Base-by-base conservation (phyloP, 1,140 invertebrate species). In the Drosophila obscura region DNA sequence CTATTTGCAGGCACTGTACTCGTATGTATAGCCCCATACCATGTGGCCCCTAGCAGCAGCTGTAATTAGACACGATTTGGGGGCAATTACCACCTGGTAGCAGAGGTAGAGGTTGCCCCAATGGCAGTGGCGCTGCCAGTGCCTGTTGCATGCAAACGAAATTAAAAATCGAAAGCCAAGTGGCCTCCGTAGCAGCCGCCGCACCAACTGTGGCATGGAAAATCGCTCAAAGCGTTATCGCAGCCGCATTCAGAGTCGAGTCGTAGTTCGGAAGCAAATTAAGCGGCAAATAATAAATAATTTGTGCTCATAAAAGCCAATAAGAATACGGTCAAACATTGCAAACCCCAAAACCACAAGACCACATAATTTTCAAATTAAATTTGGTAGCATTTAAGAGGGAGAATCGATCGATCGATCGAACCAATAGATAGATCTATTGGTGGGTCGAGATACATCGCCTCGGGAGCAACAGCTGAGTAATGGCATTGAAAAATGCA, bases 401-500 rank as follows among this genome's bases (percentile, higher is more conserved):
- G n/a, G 51, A 80, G 79, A 83, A 83, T 83, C 63, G 43, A 64
- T 45, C 28, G 67, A 43, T 31, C 55, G 15, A 1, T 39, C 9
- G 11, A 39, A 4, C 35, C 35, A 28, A 28, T 7, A 28, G 35
- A 11, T 39, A 39, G 35, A 39, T 39, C 9, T 11, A 13, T 58
- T 45, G 51, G 28, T 62, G 24, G 43, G 31, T 48, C 43, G 31
- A 50, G 31, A 66, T 62, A 52, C 2, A 39, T 13, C 51, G 56
- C 77, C 63, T 67, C 63, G 60, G 69, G 73, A 69, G 26, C 26
- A 51, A 48, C 77, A 59, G 69, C 82, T 85, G 78, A 87, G 71
- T 78, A 87, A 87, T 87, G 82, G 74, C 82, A 87, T 87, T 87
- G 82, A 88, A 82, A 82, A 82, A 80, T 87, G 82, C 83, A 87